phyloP scores from a whole-genome alignment of 1,140 invertebrate genomes.

The Macrostomum lignano region DNA sequence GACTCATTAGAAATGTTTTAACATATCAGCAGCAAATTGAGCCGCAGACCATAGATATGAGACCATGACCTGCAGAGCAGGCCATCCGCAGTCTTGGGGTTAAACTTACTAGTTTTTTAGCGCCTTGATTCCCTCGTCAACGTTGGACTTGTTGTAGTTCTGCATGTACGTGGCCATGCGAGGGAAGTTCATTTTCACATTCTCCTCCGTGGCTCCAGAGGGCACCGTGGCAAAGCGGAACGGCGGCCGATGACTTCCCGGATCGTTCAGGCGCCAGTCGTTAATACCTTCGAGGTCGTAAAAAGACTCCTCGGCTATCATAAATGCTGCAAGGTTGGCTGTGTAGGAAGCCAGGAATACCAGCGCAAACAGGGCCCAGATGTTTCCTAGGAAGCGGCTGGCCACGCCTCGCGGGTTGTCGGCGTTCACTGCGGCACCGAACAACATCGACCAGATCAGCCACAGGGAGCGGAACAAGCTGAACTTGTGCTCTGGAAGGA shows the following conservation, averaged over 20 bases:
- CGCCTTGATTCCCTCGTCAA: conserved; percentile 52
- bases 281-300: conserved; percentile 2
- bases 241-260: conserved; percentile 35
- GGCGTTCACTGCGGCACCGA: conserved; percentile 71
- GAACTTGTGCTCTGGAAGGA: conserved; percentile 1
- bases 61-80: too few species aligned
- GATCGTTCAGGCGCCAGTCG: not conserved
- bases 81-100: too few species aligned
- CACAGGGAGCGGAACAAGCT: conserved; percentile 48
- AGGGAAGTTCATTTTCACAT: conserved; percentile 42
- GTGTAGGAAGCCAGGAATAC: conserved; percentile 17
- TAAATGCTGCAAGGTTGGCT: conserved; percentile 3
- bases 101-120: conserved; percentile 51
- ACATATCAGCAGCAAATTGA: too few species aligned
- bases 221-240: conserved; percentile 81
- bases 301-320: conserved; percentile 1
- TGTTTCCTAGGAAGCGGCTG: conserved; percentile 67
- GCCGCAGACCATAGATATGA: too few species aligned
- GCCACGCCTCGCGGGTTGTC: conserved; percentile 63
- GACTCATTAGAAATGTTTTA: too few species aligned
- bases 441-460: conserved; percentile 82
- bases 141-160: conserved; percentile 48
- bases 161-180: conserved; percentile 73
- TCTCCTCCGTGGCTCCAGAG: conserved; percentile 76
- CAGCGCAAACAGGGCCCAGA: conserved; percentile 69